Conservation (phyloP, 2,888 invertebrate genomes). For the Chaitophorus viminalis region DNA sequence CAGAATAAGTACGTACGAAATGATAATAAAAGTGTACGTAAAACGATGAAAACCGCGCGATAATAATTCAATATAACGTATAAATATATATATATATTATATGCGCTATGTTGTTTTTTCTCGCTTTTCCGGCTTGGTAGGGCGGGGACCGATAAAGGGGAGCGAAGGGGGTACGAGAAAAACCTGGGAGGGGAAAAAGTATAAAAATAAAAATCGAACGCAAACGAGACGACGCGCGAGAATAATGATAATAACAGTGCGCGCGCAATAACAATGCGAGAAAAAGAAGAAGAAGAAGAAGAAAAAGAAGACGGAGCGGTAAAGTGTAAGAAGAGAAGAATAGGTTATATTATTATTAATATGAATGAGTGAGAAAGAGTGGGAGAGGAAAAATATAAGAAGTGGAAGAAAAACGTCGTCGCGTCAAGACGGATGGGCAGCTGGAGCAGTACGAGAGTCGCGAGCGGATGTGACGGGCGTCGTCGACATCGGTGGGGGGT, state of each 20-base stretch:
- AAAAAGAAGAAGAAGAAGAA: neutral
- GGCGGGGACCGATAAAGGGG: no score
- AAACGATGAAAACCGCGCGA: neutral
- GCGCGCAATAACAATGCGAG: no score
- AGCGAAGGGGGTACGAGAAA: neutral
- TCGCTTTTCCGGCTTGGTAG: neutral
- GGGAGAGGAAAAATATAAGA: neutral
- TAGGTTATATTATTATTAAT: no score
- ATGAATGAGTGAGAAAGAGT: no score
- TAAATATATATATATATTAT: no score
- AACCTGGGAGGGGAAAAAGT: neutral
- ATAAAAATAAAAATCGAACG: no score
- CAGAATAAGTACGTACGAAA: no score
- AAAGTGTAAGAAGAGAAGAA: neutral
- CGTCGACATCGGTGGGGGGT: neutral
- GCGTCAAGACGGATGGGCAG: slow-evolving; percentile 34
- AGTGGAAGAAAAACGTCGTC: neutral
- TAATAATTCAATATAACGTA: neutral
- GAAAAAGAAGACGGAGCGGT: neutral
- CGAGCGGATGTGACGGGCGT: slow-evolving; percentile 31
- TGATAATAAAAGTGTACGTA: neutral
- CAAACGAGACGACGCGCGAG: no score
- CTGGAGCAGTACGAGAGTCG: neutral
- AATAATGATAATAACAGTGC: neutral
- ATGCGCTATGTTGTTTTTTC: neutral